Evolutionary conservation across 2,888 invertebrate species (phyloP).

Genomic region (Tanypteryx hageni): DNA sequence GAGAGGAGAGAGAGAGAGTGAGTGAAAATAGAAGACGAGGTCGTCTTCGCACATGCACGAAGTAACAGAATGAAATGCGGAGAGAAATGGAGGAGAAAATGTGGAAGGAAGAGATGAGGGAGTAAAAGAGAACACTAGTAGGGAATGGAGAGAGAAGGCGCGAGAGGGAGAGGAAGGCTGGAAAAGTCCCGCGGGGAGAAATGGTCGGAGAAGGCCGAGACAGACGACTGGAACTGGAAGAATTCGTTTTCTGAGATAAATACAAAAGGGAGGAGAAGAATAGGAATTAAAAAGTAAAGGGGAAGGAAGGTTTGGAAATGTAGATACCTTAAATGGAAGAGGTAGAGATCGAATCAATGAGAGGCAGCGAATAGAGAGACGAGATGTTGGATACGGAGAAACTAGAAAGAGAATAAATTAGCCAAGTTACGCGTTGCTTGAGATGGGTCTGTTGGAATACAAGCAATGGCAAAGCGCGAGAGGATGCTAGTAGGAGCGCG

Average conservation of each 20-base stretch:
- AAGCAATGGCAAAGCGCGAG: not conserved
- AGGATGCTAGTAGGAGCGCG: not conserved
- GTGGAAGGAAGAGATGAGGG: not conserved
- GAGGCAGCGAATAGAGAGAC: too few species aligned
- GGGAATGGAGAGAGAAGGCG: not conserved
- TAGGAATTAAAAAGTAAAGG: not conserved
- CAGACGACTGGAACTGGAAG: not conserved
- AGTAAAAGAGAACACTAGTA: not conserved
- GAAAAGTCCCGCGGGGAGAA: not conserved
- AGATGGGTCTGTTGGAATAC: too few species aligned
- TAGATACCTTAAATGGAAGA: too few species aligned
- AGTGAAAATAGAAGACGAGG: constrained; percentile 22
- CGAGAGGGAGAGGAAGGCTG: not conserved
- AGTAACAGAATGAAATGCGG: not conserved
- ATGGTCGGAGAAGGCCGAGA: constrained; percentile 20
- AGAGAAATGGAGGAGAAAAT: not conserved
- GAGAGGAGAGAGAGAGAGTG: not conserved
- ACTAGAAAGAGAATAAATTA: too few species aligned
- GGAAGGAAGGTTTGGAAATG: too few species aligned
- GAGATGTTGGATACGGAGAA: too few species aligned
- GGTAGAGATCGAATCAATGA: too few species aligned
- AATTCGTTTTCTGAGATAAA: constrained; percentile 12
- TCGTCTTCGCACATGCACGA: not conserved
- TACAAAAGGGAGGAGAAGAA: not conserved
- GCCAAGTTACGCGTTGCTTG: too few species aligned